A percentile compares a stretch with the other conserved stretches of the same genome.
These are phyloP conservation scores for Oligia strigilis DNA, from an alignment of 2,888 invertebrate genomes.

Conservation along the genomic window DNA sequence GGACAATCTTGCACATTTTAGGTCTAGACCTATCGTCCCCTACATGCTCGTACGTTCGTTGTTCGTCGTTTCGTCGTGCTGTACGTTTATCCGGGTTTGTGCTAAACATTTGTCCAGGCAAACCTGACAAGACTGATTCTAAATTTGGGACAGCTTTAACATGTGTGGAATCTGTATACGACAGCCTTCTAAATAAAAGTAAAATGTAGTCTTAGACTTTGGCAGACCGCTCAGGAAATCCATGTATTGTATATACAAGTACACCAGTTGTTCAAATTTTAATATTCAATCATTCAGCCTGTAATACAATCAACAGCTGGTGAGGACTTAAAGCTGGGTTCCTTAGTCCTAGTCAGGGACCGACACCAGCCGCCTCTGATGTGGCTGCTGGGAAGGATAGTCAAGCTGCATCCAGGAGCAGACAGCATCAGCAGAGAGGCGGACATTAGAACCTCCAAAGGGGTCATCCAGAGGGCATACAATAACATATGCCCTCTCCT, in stretches of 20 bases:
- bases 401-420: no score
- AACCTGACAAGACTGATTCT: not conserved
- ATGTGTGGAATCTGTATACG: not conserved
- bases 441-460: no score
- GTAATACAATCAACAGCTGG: no score
- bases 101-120: not conserved
- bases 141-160: not conserved
- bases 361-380: no score
- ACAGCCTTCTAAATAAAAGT: not conserved
- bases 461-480: no score
- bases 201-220: not conserved
- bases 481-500: no score
- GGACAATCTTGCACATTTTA: constrained; percentile 16
- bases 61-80: no score
- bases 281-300: not conserved
- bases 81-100: not conserved
- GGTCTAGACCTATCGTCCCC: not conserved
- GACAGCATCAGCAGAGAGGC: no score
- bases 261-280: not conserved
- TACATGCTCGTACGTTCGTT: no score
- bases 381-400: no score
- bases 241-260: not conserved
- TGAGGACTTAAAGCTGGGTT: no score
- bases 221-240: not conserved
- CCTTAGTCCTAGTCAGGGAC: no score